These are phyloP conservation scores for Pseudachorutes palmiensis DNA, from an alignment of 1,140 invertebrate genomes.

Conservation along the genomic window DNA sequence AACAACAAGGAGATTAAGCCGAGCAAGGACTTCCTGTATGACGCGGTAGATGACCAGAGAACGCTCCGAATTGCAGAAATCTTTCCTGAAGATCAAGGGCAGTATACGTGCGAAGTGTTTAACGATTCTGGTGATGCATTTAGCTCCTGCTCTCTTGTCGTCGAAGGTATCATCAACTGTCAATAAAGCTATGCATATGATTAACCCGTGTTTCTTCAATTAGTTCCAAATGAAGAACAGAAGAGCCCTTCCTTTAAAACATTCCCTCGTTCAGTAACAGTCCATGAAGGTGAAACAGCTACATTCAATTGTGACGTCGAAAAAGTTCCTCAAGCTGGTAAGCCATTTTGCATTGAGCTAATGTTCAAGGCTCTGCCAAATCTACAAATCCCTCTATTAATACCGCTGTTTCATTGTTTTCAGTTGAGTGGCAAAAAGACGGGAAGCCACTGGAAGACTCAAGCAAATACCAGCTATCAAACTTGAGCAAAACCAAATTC, in stretches of 20 bases:
- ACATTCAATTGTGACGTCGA: conserved; percentile 73
- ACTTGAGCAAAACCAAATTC: conserved; percentile 55
- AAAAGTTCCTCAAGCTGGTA: conserved; percentile 57
- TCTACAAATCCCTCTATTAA: conserved; percentile 12
- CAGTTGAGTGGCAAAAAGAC: conserved; percentile 80
- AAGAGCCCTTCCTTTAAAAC: conserved; percentile 73
- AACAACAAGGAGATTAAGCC: conserved; percentile 95
- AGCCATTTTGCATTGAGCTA: too few species aligned
- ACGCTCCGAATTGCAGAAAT: conserved; percentile 86
- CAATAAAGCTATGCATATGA: background rate
- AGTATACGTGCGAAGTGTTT: conserved; percentile 93
- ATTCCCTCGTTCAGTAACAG: conserved; percentile 81
- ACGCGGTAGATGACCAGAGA: conserved; percentile 80
- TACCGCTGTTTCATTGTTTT: conserved; percentile 26
- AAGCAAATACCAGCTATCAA: conserved; percentile 69
- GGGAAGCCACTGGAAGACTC: conserved; percentile 70
- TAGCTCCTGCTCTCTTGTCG: conserved; percentile 77
- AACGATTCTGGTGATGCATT: conserved; percentile 89
- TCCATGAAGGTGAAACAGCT: conserved; percentile 68
- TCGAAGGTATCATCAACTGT: conserved; percentile 49
- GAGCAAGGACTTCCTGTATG: conserved; percentile 90
- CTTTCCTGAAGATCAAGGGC: conserved; percentile 86
- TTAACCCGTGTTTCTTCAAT: conserved; percentile 23
- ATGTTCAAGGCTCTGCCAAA: too few species aligned
- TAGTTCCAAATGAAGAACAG: conserved; percentile 76